phyloP scores from a whole-genome alignment of 1,140 invertebrate genomes.

The Drosophila ercepeae region DNA sequence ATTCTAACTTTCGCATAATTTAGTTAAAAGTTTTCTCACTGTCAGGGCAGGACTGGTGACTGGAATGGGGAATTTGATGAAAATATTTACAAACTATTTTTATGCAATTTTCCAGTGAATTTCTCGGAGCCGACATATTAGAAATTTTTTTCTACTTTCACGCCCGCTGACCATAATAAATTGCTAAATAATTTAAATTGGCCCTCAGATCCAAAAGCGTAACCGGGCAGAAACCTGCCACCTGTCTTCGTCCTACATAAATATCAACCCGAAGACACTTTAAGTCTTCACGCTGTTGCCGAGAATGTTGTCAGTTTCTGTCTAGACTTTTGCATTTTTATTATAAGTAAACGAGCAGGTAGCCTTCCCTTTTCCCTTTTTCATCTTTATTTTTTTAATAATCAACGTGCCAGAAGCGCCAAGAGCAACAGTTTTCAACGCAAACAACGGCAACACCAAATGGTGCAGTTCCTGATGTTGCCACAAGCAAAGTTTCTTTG shows the following conservation, averaged over 20 bases:
- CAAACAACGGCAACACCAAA: conserved; percentile 29
- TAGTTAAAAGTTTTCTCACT: conserved; percentile 45
- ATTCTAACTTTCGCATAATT: conserved; percentile 47
- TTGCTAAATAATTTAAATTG: conserved; percentile 66
- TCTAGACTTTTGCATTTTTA: conserved; percentile 53
- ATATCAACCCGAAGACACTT: conserved; percentile 40
- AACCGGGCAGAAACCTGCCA: conserved; percentile 35
- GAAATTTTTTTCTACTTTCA: conserved; percentile 13
- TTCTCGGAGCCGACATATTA: conserved; percentile 38
- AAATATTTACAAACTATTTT: conserved; percentile 45
- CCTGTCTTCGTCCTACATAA: conserved; percentile 35
- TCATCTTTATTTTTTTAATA: conserved; percentile 42
- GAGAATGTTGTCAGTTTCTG: conserved; percentile 18
- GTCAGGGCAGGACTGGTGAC: conserved; percentile 3
- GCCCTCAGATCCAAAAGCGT: conserved; percentile 10
- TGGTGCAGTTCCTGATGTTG: conserved; percentile 37
- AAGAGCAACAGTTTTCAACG: conserved; percentile 41
- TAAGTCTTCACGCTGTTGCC: background rate
- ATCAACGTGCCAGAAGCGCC: conserved; percentile 26
- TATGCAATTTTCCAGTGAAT: conserved; percentile 57
- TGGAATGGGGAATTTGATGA: conserved; percentile 15
- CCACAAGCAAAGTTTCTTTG: conserved; percentile 26
- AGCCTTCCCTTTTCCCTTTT: conserved; percentile 3
- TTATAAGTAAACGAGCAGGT: conserved; percentile 10
- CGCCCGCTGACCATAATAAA: conserved; percentile 36